Percentiles rank a stretch among this genome's conserved stretches.
phyloP scores from a whole-genome alignment of 2,888 invertebrate species.

The Fragum fragum region DNA sequence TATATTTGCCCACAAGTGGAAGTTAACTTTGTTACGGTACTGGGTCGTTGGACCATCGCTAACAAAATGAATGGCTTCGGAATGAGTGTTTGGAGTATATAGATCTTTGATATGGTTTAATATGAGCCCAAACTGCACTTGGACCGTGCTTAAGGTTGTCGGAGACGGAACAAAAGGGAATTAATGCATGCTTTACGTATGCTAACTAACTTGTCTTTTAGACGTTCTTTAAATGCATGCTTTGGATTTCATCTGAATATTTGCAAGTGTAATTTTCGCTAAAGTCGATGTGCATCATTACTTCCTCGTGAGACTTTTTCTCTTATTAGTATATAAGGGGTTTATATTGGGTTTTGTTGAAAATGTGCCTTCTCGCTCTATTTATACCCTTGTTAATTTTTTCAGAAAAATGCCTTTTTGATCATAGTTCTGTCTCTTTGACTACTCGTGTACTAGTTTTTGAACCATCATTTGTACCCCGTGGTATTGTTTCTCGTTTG shows the following conservation, averaged over 20 bases:
- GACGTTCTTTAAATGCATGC: constrained; percentile 31
- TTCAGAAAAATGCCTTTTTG: neutral
- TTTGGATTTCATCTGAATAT: constrained; percentile 7
- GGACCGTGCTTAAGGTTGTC: constrained; percentile 22
- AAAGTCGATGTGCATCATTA: constrained; percentile 39
- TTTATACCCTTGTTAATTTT: neutral
- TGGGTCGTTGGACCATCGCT: constrained; percentile 85
- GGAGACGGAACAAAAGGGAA: constrained; percentile 36
- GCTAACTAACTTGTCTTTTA: constrained; percentile 11
- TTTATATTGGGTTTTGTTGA: constrained; percentile 31
- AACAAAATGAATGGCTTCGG: constrained; percentile 62
- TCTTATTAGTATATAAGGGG: neutral
- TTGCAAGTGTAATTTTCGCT: constrained; percentile 38
- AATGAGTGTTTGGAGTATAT: neutral
- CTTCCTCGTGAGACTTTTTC: neutral
- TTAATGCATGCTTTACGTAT: constrained; percentile 19
- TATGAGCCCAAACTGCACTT: constrained; percentile 33
- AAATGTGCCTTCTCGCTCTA: constrained; percentile 25
- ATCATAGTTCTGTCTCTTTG: constrained; percentile 3
- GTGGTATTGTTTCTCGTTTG: neutral
- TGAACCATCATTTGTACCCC: neutral
- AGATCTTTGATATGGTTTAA: constrained; percentile 12
- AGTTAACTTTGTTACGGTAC: constrained; percentile 83
- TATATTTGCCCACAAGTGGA: constrained; percentile 63
- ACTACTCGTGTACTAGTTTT: neutral